phyloP scores from a whole-genome alignment of 2,888 invertebrate species.

The Campaea margaritaria region DNA sequence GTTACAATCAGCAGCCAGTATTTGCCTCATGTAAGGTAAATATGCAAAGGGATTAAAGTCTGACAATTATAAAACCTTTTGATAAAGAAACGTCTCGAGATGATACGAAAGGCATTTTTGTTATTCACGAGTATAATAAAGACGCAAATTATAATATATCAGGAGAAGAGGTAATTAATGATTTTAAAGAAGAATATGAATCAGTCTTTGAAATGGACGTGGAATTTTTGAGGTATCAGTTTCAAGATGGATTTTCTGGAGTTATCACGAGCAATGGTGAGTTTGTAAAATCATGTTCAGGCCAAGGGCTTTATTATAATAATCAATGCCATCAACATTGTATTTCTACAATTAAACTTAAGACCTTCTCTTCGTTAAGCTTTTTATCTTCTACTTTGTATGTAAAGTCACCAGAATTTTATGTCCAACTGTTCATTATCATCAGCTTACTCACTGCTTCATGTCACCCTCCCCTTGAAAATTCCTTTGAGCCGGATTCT shows the following conservation, averaged over 20 bases:
- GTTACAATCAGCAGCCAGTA: slow-evolving; percentile 18
- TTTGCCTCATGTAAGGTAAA: slow-evolving; percentile 20
- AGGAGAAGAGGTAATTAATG: not conserved
- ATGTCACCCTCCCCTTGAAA: no score
- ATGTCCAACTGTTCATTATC: no score
- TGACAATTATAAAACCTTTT: slow-evolving; percentile 30
- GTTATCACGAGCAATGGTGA: slow-evolving; percentile 69
- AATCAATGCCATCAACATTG: no score
- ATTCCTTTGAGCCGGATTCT: no score
- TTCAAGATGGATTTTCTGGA: slow-evolving; percentile 67
- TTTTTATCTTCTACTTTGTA: no score
- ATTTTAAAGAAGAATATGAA: slow-evolving; percentile 6
- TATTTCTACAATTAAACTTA: no score
- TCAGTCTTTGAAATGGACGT: slow-evolving; percentile 60
- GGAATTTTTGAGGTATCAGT: slow-evolving; percentile 68
- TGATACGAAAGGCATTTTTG: slow-evolving; percentile 34
- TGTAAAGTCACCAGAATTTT: no score
- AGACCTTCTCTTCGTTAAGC: not conserved
- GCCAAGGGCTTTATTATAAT: no score
- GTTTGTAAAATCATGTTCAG: slow-evolving; percentile 35
- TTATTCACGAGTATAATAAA: slow-evolving; percentile 25
- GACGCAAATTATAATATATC: slow-evolving; percentile 24
- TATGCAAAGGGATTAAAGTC: slow-evolving; percentile 35
- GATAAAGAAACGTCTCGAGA: slow-evolving; percentile 35
- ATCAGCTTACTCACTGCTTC: no score